These are phyloP conservation scores for Castor canadensis DNA, from an alignment of 2,113 vertebrate species.

Conservation along the genomic window DNA sequence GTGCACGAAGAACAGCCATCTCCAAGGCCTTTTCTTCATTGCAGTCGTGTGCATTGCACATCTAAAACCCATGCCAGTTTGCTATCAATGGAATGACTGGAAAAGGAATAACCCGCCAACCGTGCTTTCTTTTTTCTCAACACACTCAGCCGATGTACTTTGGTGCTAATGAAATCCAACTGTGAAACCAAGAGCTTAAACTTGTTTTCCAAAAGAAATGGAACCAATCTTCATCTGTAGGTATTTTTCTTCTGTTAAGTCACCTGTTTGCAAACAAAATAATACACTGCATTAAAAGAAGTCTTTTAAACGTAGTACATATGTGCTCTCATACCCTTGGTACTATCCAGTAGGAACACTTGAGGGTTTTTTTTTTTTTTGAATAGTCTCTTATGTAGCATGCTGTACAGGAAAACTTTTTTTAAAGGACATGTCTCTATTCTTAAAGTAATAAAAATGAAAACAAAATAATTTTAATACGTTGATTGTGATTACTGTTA, in stretches of 20 bases:
- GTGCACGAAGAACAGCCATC: conserved; percentile 67
- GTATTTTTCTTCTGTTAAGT: conserved; percentile 63
- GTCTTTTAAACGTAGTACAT: not conserved
- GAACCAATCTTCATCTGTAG: conserved; percentile 76
- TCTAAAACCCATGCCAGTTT: conserved; percentile 61
- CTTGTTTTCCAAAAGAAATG: conserved; percentile 77
- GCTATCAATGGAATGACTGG: conserved; percentile 57
- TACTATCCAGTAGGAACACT: not conserved
- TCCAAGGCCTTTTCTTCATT: conserved; percentile 55
- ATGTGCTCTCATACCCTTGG: not conserved
- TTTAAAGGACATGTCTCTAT: not conserved
- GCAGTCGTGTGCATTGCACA: conserved; percentile 66
- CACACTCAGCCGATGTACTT: conserved; percentile 43
- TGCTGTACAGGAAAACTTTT: not conserved
- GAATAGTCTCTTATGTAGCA: not conserved
- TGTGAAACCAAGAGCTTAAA: conserved; percentile 70
- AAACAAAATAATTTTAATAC: not conserved
- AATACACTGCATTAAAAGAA: conserved; percentile 63
- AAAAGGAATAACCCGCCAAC: conserved; percentile 50
- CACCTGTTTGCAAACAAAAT: conserved; percentile 80
- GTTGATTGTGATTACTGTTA: not conserved
- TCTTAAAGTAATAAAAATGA: conserved; percentile 1
- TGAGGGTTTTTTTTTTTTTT: not conserved
- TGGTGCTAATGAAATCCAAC: conserved; percentile 40
- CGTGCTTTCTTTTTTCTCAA: conserved; percentile 62